Evolutionary conservation across 1,140 invertebrate genomes (phyloP).

Genomic region (Apis cerana): DNA sequence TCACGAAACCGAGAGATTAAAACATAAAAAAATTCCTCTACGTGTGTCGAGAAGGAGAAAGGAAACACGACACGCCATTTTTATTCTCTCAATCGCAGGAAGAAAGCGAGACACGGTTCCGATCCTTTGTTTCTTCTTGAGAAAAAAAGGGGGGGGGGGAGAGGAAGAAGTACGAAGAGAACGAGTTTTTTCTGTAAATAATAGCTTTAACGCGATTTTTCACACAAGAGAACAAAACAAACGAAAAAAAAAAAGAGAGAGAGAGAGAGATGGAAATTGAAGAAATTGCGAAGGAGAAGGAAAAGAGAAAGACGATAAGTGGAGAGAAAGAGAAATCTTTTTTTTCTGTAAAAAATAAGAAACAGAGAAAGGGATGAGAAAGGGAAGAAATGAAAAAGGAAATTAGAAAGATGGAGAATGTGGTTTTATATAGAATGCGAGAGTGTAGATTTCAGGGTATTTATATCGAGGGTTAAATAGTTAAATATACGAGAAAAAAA

Average conservation of each 20-base stretch:
- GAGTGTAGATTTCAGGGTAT: conserved; percentile 71
- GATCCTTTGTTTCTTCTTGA: background rate
- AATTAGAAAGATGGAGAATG: conserved; percentile 9
- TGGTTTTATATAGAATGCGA: conserved; percentile 50
- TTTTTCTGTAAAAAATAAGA: conserved; percentile 5
- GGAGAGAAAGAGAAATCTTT: background rate
- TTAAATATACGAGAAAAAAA: conserved; percentile 59
- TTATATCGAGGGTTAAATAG: conserved; percentile 67
- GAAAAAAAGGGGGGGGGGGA: background rate
- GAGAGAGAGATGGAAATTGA: background rate
- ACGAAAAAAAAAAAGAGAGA: background rate
- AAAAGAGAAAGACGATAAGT: too few species aligned
- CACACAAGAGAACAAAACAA: conserved; percentile 11
- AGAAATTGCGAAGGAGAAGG: background rate
- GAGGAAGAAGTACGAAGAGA: background rate
- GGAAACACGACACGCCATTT: background rate
- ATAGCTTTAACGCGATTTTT: conserved; percentile 53
- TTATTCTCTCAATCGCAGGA: background rate
- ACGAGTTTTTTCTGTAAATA: conserved; percentile 59
- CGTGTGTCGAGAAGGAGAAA: background rate
- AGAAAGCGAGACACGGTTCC: background rate
- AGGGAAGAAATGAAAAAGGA: background rate
- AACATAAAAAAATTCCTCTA: background rate
- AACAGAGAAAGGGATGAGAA: background rate
- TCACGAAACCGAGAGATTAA: background rate